phyloP scores from a whole-genome alignment of 2,888 invertebrate genomes.

The Macrosiphum euphorbiae region DNA sequence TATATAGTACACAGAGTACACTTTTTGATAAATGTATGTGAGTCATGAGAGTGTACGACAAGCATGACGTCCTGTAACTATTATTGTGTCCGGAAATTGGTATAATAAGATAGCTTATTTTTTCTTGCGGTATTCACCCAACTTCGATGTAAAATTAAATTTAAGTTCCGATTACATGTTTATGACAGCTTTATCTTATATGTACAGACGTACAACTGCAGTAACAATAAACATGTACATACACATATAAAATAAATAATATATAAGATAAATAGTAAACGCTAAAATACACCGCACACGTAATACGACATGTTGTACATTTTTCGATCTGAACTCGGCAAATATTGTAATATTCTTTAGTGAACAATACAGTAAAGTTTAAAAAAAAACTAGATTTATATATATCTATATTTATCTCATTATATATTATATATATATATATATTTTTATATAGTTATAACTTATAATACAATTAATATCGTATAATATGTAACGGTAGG shows the following conservation, averaged over 20 bases:
- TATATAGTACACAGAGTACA: neutral
- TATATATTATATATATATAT: too few species aligned
- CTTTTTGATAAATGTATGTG: neutral
- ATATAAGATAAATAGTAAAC: neutral
- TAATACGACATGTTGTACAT: neutral
- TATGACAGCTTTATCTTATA: constrained; percentile 1
- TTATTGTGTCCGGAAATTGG: neutral
- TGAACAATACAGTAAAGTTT: neutral
- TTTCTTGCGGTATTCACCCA: neutral
- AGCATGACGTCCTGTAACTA: neutral
- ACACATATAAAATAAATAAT: neutral
- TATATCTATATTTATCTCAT: too few species aligned
- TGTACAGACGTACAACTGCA: neutral
- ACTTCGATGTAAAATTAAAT: neutral
- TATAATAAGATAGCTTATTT: neutral
- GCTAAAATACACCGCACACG: neutral
- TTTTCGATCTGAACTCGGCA: neutral
- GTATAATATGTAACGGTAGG: neutral
- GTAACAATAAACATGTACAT: neutral
- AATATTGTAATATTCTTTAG: neutral
- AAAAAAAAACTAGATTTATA: neutral
- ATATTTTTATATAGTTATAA: too few species aligned
- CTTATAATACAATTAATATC: neutral
- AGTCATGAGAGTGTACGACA: too few species aligned
- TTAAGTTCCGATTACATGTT: neutral